phyloP scores from a whole-genome alignment of 1,140 invertebrate genomes.

The Brachionus asplanchnoidis region DNA sequence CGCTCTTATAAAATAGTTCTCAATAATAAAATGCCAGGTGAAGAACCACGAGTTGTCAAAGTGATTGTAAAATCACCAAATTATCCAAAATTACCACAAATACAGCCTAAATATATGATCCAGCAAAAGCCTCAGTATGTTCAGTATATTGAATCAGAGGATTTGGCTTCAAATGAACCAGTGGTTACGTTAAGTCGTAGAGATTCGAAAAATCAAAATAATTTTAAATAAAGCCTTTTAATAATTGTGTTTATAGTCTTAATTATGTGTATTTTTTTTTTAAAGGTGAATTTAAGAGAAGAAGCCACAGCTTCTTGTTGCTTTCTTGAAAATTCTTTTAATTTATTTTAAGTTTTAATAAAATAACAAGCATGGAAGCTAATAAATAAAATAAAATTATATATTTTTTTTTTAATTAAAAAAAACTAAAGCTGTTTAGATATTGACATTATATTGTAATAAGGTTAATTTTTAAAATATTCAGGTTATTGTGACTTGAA shows the following conservation, averaged over 20 bases:
- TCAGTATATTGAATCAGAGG: not conserved
- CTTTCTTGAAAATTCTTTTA: too few species aligned
- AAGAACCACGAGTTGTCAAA: not conserved
- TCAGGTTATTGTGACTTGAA: too few species aligned
- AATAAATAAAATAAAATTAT: too few species aligned
- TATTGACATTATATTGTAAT: too few species aligned
- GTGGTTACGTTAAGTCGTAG: not conserved
- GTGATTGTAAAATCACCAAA: not conserved
- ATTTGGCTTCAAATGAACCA: not conserved
- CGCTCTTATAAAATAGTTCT: conserved; percentile 31
- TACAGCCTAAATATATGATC: not conserved
- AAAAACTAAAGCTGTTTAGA: too few species aligned
- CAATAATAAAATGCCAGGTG: not conserved
- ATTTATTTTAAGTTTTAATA: too few species aligned
- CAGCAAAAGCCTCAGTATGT: not conserved
- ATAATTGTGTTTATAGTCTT: not conserved
- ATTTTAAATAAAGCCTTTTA: not conserved
- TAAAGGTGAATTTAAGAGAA: not conserved
- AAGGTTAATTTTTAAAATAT: too few species aligned
- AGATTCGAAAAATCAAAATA: not conserved
- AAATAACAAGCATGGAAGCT: too few species aligned
- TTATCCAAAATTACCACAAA: not conserved
- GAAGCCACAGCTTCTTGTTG: not conserved
- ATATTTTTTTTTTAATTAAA: too few species aligned
- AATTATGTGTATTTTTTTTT: not conserved